These are phyloP conservation scores for Bimastos eiseni DNA, from an alignment of 2,888 invertebrate species.

Conservation along the genomic window DNA sequence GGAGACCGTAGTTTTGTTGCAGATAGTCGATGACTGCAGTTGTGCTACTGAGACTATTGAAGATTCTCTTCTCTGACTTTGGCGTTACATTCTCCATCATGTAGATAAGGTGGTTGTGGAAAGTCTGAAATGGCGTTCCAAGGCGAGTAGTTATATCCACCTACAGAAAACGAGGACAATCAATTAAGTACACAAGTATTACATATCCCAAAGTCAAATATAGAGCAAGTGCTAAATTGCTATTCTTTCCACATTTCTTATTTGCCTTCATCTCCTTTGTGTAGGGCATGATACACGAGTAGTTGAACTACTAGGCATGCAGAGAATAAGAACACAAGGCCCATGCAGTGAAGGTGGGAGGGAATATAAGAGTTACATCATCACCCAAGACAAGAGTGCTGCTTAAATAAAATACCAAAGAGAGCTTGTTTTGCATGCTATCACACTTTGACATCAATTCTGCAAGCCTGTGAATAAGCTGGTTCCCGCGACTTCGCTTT, in stretches of 20 bases:
- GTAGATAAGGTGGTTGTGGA: slow-evolving; percentile 94
- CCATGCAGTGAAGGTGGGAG: too few relatives aligned
- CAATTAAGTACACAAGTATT: background rate
- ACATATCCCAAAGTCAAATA: background rate
- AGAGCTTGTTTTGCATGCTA: too few relatives aligned
- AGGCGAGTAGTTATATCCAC: slow-evolving; percentile 66
- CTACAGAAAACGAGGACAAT: slow-evolving; percentile 47
- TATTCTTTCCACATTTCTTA: background rate
- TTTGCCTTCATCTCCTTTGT: background rate
- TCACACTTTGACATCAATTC: too few relatives aligned
- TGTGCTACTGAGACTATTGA: slow-evolving; percentile 67
- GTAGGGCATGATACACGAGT: too few relatives aligned
- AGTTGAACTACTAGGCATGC: too few relatives aligned
- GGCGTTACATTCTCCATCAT: slow-evolving; percentile 85
- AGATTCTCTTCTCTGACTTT: slow-evolving; percentile 74
- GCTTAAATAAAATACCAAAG: too few relatives aligned
- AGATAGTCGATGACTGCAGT: slow-evolving; percentile 44
- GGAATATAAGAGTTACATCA: too few relatives aligned
- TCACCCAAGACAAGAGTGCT: too few relatives aligned
- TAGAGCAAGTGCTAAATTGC: background rate
- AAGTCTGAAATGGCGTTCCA: slow-evolving; percentile 78
- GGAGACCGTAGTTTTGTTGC: slow-evolving; percentile 37
- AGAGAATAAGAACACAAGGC: too few relatives aligned
- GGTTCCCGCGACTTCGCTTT: too few relatives aligned
- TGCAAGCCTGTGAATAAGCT: too few relatives aligned